phyloP scores from a whole-genome alignment of 2,113 vertebrate species.

The Drymodes brunneopygia region DNA sequence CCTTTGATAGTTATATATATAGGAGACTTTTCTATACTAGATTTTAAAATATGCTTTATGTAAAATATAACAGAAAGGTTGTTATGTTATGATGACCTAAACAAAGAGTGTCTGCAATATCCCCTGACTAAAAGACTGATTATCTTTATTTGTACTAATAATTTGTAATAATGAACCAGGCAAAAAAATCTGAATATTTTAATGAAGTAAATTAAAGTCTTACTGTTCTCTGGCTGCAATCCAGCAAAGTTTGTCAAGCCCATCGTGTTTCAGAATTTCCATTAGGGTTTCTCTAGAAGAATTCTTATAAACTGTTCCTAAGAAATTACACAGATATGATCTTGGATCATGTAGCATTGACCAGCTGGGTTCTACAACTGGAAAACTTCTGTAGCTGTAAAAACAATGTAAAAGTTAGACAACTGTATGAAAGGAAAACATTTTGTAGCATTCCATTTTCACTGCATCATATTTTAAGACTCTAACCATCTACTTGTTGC shows the following conservation, averaged over 20 bases:
- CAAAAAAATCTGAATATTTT: neutral
- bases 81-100: neutral
- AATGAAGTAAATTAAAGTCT: conserved; percentile 49
- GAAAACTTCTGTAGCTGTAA: conserved; percentile 91
- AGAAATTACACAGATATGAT: conserved; percentile 89
- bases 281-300: conserved; percentile 89
- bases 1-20: neutral
- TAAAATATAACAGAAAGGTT: neutral
- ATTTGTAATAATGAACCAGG: neutral
- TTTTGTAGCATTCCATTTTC: neutral
- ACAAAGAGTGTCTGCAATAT: neutral
- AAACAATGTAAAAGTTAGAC: neutral
- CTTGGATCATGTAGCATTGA: conserved; percentile 84
- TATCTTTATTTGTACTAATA: neutral
- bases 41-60: neutral
- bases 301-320: conserved; percentile 94
- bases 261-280: conserved; percentile 80
- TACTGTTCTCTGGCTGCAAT: conserved; percentile 90
- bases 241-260: conserved; percentile 83
- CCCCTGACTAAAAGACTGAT: neutral
- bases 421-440: neutral
- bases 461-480: neutral
- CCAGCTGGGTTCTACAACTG: conserved; percentile 82
- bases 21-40: neutral
- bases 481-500: neutral